phyloP scores from a whole-genome alignment of 2,113 vertebrate genomes.

The Pterocles burchelli region DNA sequence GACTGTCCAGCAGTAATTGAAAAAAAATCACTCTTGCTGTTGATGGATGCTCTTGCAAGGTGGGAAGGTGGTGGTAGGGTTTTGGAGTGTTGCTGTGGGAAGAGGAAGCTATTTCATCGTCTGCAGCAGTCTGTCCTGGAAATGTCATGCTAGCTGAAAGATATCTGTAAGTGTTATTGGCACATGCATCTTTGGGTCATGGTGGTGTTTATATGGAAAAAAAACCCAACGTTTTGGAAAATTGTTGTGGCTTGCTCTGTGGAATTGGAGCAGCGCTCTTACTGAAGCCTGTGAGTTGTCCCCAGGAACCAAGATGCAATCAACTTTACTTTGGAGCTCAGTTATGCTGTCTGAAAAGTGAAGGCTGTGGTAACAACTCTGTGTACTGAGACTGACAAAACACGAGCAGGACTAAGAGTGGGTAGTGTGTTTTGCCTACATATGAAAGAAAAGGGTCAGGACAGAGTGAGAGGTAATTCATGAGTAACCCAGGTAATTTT shows the following conservation, averaged over 20 bases:
- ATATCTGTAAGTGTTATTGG: neutral
- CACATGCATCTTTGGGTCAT: neutral
- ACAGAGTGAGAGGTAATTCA: neutral
- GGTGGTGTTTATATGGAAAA: neutral
- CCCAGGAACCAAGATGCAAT: neutral
- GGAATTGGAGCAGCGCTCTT: neutral
- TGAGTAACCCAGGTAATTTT: neutral
- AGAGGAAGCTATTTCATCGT: neutral
- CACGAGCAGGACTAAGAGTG: fast-evolving
- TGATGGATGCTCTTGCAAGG: neutral
- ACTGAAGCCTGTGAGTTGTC: neutral
- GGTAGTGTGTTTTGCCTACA: fast-evolving
- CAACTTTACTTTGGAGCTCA: neutral
- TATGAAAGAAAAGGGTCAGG: neutral
- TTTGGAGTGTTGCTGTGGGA: neutral
- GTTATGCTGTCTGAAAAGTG: neutral
- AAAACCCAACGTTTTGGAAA: neutral
- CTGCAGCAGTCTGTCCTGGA: neutral
- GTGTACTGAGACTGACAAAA: neutral
- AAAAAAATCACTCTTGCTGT: neutral
- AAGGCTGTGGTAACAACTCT: neutral
- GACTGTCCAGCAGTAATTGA: neutral
- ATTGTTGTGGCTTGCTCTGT: neutral
- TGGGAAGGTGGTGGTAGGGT: neutral
- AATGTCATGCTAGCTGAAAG: neutral